Conservation (phyloP, 2,113 vertebrate species). For the Tachycineta bicolor region DNA sequence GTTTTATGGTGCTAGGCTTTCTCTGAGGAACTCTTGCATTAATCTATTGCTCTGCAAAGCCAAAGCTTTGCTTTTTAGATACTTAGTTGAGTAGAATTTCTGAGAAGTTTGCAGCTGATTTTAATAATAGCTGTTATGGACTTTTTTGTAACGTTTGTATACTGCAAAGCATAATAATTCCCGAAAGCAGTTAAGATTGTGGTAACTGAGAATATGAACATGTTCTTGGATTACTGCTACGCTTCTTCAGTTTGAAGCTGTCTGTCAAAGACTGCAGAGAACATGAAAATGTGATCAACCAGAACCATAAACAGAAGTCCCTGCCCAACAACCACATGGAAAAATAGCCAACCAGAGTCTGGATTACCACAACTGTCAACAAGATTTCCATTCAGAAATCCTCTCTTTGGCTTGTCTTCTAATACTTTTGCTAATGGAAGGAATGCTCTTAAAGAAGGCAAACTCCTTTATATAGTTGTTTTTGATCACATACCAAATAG, state of each 20-base stretch:
- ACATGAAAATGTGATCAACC: conserved; percentile 31
- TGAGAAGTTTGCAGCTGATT: not conserved
- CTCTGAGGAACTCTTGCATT: not conserved
- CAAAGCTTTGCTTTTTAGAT: not conserved
- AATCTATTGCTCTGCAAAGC: not conserved
- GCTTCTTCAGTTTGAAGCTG: not conserved
- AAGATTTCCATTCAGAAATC: conserved; percentile 65
- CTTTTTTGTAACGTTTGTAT: not conserved
- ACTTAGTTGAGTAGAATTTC: not conserved
- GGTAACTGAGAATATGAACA: not conserved
- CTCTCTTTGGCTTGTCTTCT: conserved; percentile 7
- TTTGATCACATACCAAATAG: conserved; percentile 41
- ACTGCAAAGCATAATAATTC: not conserved
- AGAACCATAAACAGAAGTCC: conserved; percentile 36
- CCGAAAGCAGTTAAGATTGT: not conserved
- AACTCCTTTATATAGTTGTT: conserved; percentile 2
- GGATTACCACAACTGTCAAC: conserved; percentile 50
- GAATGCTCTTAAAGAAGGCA: conserved; percentile 41
- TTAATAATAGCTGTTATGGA: not conserved
- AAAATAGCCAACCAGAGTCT: not conserved
- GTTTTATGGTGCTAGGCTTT: not conserved
- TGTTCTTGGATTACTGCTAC: not conserved
- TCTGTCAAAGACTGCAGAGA: conserved; percentile 9
- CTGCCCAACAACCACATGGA: not conserved
- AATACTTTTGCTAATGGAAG: conserved; percentile 33